phyloP scores from a whole-genome alignment of 2,888 invertebrate genomes.

The Tiphia femorata region DNA sequence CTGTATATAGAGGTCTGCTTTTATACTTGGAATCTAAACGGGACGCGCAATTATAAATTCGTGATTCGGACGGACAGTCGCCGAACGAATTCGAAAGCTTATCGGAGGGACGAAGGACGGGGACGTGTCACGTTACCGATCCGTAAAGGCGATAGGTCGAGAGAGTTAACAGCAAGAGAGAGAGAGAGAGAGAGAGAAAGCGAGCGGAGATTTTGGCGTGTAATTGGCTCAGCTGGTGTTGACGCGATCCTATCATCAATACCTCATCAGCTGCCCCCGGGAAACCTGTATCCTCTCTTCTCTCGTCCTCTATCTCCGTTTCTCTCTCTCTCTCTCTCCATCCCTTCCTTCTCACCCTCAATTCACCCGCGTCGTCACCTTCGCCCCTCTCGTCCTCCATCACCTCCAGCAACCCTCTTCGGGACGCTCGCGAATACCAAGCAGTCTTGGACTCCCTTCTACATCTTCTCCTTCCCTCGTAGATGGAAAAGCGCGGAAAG shows the following conservation, averaged over 20 bases:
- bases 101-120: too few relatives aligned
- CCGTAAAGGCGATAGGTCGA: too few relatives aligned
- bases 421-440: conserved; percentile 43
- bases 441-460: conserved; percentile 13
- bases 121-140: too few relatives aligned
- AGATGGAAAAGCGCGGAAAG: conserved; percentile 30
- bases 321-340: conserved; percentile 12
- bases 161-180: too few relatives aligned
- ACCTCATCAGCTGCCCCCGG: conserved; percentile 72
- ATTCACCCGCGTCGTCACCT: conserved; percentile 17
- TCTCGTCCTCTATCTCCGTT: conserved; percentile 14
- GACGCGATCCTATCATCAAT: conserved; percentile 76
- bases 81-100: too few relatives aligned
- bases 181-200: conserved; percentile 37
- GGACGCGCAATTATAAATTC: too few relatives aligned
- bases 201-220: conserved; percentile 68
- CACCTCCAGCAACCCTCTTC: conserved; percentile 15
- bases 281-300: conserved; percentile 63
- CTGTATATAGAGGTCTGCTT: too few relatives aligned
- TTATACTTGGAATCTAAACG: too few relatives aligned
- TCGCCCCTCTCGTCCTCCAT: conserved; percentile 23
- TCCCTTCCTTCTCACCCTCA: conserved; percentile 20
- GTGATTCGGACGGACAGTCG: too few relatives aligned
- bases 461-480: conserved; percentile 24
- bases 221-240: conserved; percentile 77